A percentile compares a stretch with the other conserved stretches of the same genome.
phyloP scores from a whole-genome alignment of 2,113 vertebrate genomes.

The Engystomops pustulosus region DNA sequence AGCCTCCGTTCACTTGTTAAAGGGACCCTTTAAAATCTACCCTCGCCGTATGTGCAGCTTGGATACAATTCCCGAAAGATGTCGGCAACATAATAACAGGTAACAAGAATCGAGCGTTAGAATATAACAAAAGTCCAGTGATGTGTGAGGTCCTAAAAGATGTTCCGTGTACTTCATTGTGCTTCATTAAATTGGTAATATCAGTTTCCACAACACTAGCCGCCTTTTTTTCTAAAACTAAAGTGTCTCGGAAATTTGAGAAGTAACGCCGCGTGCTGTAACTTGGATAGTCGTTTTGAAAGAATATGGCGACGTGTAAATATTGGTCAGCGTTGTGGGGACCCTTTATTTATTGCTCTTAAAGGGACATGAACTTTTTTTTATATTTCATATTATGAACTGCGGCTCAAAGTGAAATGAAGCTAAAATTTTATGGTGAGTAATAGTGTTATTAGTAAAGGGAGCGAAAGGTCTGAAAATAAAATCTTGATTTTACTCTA shows the following conservation, averaged over 20 bases:
- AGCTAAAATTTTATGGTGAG: background rate
- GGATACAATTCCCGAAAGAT: background rate
- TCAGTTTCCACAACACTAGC: constrained; percentile 40
- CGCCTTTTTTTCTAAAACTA: constrained; percentile 13
- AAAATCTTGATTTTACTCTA: background rate
- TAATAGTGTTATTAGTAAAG: no score
- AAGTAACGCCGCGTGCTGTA: background rate
- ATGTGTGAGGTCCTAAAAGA: constrained; percentile 49
- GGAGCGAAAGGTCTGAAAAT: no score
- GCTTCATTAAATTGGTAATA: constrained; percentile 40
- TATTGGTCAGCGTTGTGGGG: constrained; percentile 30
- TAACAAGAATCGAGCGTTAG: constrained; percentile 43
- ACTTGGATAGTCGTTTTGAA: constrained; percentile 18
- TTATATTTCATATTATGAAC: background rate
- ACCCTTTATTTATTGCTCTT: constrained; percentile 2
- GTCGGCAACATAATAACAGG: constrained; percentile 29
- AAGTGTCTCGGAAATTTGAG: constrained; percentile 49
- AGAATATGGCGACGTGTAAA: constrained; percentile 44
- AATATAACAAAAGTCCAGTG: constrained; percentile 41
- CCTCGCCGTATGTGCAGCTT: background rate
- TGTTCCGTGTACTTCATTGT: constrained; percentile 39
- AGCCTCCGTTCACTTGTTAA: background rate
- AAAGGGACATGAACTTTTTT: background rate
- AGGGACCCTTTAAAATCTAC: background rate
- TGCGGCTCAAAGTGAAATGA: no score